Conservation (phyloP, 2,797 vertebrate species). For the Dicrostonyx torquatus region DNA sequence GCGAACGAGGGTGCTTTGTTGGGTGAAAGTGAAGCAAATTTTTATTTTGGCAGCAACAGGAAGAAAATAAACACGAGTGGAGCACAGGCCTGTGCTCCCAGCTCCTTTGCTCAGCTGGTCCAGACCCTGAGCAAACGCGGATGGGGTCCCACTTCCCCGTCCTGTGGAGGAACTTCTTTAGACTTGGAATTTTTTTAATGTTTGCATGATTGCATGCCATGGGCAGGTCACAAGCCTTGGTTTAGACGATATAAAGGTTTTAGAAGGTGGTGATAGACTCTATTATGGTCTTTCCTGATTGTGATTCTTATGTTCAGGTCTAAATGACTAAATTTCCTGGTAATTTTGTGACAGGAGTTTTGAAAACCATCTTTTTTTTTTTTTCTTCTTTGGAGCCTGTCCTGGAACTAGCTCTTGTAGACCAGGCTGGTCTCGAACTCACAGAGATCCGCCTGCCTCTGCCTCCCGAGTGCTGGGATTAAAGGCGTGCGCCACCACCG, state of each 20-base stretch:
- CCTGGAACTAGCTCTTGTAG: too few relatives aligned
- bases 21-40: conserved; percentile 63
- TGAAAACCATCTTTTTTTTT: conserved; percentile 44
- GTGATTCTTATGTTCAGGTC: conserved; percentile 51
- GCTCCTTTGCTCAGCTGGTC: conserved; percentile 62
- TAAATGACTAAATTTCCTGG: conserved; percentile 56
- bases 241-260: conserved; percentile 63
- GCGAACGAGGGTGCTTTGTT: conserved; percentile 74
- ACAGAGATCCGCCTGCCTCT: too few relatives aligned
- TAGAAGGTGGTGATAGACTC: conserved; percentile 55
- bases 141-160: conserved; percentile 69
- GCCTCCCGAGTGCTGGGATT: too few relatives aligned
- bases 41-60: conserved; percentile 69
- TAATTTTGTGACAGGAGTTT: conserved; percentile 34
- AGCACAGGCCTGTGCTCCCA: conserved; percentile 70
- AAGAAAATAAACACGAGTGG: conserved; percentile 66
- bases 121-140: conserved; percentile 70
- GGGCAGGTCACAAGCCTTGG: conserved; percentile 62
- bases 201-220: conserved; percentile 70
- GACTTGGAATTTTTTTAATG: conserved; percentile 70
- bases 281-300: conserved; percentile 44
- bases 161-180: conserved; percentile 66
- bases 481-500: too few relatives aligned
- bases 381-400: too few relatives aligned
- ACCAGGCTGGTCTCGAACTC: too few relatives aligned